Percentiles rank a stretch among this genome's conserved stretches.
phyloP scores from a whole-genome alignment of 2,797 vertebrate species.

The Rhinophrynus dorsalis region DNA sequence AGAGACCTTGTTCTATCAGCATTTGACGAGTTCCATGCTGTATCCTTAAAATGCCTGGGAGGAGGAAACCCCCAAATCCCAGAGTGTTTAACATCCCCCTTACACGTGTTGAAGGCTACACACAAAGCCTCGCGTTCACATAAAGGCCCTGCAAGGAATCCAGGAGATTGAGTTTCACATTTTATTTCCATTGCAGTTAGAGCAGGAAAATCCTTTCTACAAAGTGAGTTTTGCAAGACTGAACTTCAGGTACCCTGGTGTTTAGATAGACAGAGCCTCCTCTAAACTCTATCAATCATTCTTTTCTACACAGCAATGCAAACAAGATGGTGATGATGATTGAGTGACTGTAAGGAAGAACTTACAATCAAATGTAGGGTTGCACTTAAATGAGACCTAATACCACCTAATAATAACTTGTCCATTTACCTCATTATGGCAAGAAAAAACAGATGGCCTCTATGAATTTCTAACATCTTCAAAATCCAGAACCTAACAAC shows the following conservation, averaged over 20 bases:
- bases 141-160: constrained; percentile 24
- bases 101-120: constrained; percentile 21
- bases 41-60: constrained; percentile 20
- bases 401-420: too few species aligned
- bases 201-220: constrained; percentile 30
- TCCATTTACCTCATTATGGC: too few species aligned
- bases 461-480: too few species aligned
- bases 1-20: constrained; percentile 7
- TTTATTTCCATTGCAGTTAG: constrained; percentile 39
- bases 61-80: neutral
- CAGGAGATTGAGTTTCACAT: constrained; percentile 34
- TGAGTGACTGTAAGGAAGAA: neutral
- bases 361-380: neutral
- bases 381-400: too few species aligned
- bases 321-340: neutral
- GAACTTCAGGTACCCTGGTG: constrained; percentile 18
- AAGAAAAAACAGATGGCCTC: constrained; percentile 8
- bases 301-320: constrained; percentile 4
- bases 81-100: constrained; percentile 23
- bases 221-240: constrained; percentile 15
- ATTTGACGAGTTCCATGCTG: constrained; percentile 12
- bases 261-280: constrained; percentile 16
- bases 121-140: constrained; percentile 42
- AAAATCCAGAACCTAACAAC: too few species aligned
- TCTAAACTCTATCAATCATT: constrained; percentile 5